Conservation (phyloP, 2,113 vertebrate genomes). For the Barbus barbus region DNA sequence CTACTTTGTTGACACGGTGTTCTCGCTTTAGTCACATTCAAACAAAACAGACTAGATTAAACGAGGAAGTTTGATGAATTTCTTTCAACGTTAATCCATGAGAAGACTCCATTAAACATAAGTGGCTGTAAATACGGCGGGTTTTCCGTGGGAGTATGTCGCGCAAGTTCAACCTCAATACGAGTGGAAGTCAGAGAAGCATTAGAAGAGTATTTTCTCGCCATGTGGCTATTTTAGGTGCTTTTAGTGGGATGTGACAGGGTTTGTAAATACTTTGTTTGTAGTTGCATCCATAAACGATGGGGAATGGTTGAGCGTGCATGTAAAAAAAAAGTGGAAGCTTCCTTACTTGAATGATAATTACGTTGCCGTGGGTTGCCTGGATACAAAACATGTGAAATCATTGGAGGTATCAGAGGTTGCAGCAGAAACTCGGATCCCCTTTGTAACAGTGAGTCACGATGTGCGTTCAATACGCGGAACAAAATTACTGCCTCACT, state of each 20-base stretch:
- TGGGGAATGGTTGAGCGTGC: conserved; percentile 45
- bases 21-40: not conserved
- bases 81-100: not conserved
- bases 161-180: not conserved
- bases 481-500: conserved; percentile 35
- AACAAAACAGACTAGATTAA: not conserved
- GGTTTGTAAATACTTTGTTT: conserved; percentile 19
- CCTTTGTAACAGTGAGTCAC: conserved; percentile 16
- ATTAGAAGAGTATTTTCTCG: not conserved
- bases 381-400: conserved; percentile 44
- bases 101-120: not conserved
- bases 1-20: not conserved
- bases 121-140: not conserved
- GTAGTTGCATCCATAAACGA: conserved; percentile 35
- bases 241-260: conserved; percentile 29
- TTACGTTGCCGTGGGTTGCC: conserved; percentile 43
- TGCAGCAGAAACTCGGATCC: conserved; percentile 21
- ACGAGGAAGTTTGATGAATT: not conserved
- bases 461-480: not conserved
- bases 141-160: not conserved
- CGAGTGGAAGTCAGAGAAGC: not conserved
- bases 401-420: conserved; percentile 30
- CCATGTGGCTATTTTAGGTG: conserved; percentile 19
- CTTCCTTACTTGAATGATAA: conserved; percentile 58
- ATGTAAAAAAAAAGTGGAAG: conserved; percentile 55